Conservation (phyloP, 2,888 invertebrate species). For the Morpho achilles region DNA sequence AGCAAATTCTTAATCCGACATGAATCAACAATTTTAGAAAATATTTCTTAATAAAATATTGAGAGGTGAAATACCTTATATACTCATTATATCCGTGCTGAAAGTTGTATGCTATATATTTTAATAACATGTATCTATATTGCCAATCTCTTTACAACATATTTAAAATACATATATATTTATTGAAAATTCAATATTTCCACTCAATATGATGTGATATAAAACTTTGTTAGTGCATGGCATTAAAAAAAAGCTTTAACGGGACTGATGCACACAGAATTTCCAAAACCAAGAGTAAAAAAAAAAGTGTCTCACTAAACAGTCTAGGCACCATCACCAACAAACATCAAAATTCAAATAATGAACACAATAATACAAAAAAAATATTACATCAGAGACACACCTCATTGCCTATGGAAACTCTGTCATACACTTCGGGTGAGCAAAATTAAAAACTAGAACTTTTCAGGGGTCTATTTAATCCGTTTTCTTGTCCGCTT, state of each 20-base stretch:
- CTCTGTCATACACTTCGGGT: constrained; percentile 56
- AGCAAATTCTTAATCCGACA: constrained; percentile 53
- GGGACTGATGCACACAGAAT: constrained; percentile 45
- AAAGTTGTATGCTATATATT: constrained; percentile 31
- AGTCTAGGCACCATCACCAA: constrained; percentile 45
- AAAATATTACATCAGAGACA: constrained; percentile 53
- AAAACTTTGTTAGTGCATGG: constrained; percentile 41
- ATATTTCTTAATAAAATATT: constrained; percentile 55
- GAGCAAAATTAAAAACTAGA: constrained; percentile 72
- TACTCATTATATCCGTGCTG: no score
- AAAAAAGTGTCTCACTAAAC: constrained; percentile 35
- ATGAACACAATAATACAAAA: constrained; percentile 56
- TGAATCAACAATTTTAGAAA: constrained; percentile 63
- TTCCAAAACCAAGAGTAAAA: constrained; percentile 58
- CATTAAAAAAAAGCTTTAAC: constrained; percentile 41
- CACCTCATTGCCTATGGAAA: constrained; percentile 67
- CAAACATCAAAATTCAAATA: constrained; percentile 52
- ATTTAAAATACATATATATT: constrained; percentile 37
- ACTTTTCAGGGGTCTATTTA: constrained; percentile 46
- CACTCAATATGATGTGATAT: constrained; percentile 48
- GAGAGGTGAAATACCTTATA: not conserved
- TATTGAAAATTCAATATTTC: constrained; percentile 30
- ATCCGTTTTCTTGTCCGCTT: constrained; percentile 74
- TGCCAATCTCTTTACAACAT: constrained; percentile 38
- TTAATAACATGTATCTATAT: constrained; percentile 38